phyloP scores from a whole-genome alignment of 2,113 vertebrate genomes.

The Falcunculus frontatus region DNA sequence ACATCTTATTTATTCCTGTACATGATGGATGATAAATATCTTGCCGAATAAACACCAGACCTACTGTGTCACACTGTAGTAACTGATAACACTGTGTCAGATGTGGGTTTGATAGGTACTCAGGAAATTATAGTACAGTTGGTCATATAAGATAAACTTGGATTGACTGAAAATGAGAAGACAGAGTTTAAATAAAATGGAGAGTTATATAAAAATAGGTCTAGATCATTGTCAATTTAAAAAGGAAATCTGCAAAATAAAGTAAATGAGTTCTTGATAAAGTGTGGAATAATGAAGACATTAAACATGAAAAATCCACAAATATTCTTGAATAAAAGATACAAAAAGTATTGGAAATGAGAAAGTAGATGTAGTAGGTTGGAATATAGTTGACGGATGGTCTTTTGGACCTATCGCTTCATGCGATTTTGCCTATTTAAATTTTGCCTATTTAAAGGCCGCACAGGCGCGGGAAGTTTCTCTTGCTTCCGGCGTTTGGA shows the following conservation, averaged over 20 bases:
- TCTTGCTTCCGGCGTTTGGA: too few species aligned
- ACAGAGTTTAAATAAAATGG: background rate
- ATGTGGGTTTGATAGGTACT: background rate
- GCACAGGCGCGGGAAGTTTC: too few species aligned
- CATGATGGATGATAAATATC: background rate
- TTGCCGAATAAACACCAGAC: background rate
- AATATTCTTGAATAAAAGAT: background rate
- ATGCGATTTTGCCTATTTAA: too few species aligned
- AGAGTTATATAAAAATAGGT: background rate
- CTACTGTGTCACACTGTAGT: background rate
- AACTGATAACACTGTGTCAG: background rate
- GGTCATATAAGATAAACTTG: background rate
- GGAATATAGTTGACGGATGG: too few species aligned
- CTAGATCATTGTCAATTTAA: background rate
- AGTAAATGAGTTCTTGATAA: background rate
- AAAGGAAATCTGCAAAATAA: background rate
- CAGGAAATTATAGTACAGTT: background rate
- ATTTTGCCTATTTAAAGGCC: too few species aligned
- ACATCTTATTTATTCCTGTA: background rate
- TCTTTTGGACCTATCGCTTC: too few species aligned
- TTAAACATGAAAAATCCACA: background rate
- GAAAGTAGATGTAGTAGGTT: too few species aligned
- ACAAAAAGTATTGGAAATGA: background rate
- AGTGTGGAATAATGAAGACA: background rate
- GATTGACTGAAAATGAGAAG: background rate